These are phyloP conservation scores for Oikopleura dioica DNA, from an alignment of 23 tunicate genomes.

Conservation along the genomic window DNA sequence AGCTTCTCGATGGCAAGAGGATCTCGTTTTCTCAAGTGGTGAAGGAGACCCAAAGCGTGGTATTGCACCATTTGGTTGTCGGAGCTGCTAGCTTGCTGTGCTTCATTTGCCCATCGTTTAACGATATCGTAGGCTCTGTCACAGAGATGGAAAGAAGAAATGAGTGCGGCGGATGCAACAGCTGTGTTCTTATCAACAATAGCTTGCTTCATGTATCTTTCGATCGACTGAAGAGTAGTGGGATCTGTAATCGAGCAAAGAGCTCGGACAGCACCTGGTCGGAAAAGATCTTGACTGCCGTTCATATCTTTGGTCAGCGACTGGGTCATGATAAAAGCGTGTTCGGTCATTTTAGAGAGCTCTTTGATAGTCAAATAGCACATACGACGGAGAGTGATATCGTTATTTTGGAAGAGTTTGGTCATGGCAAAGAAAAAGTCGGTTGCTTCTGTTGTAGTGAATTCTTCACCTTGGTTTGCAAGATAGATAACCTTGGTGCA, in stretches of 20 bases:
- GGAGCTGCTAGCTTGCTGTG: slow-evolving; percentile 74
- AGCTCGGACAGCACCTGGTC: slow-evolving; percentile 93
- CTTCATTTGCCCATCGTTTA: slow-evolving; percentile 89
- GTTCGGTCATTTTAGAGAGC: slow-evolving; percentile 87
- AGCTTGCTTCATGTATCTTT: slow-evolving; percentile 96
- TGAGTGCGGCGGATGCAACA: slow-evolving; percentile 83
- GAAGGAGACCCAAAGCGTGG: slow-evolving; percentile 76
- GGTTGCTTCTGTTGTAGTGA: slow-evolving; percentile 69
- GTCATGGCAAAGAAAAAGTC: slow-evolving; percentile 98
- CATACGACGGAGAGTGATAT: slow-evolving; percentile 85
- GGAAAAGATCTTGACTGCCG: slow-evolving; percentile 73
- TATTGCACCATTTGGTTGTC: slow-evolving; percentile 95
- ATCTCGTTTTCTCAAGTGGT: slow-evolving; percentile 73
- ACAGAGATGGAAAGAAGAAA: slow-evolving; percentile 71
- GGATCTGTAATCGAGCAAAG: slow-evolving; percentile 77
- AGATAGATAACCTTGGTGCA: slow-evolving; percentile 72
- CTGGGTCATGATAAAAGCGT: slow-evolving; percentile 93
- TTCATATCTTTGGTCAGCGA: slow-evolving; percentile 86
- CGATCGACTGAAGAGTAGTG: slow-evolving; percentile 76
- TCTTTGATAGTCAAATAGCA: slow-evolving; percentile 88
- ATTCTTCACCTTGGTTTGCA: slow-evolving; percentile 78
- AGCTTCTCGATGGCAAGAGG: slow-evolving; percentile 61
- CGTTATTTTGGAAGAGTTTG: slow-evolving; percentile 66
- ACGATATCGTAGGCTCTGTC: slow-evolving; percentile 58
- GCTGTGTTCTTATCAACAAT: slow-evolving; percentile 76